Conservation (phyloP, 2,113 vertebrate genomes). For the Nothobranchius furzeri region DNA sequence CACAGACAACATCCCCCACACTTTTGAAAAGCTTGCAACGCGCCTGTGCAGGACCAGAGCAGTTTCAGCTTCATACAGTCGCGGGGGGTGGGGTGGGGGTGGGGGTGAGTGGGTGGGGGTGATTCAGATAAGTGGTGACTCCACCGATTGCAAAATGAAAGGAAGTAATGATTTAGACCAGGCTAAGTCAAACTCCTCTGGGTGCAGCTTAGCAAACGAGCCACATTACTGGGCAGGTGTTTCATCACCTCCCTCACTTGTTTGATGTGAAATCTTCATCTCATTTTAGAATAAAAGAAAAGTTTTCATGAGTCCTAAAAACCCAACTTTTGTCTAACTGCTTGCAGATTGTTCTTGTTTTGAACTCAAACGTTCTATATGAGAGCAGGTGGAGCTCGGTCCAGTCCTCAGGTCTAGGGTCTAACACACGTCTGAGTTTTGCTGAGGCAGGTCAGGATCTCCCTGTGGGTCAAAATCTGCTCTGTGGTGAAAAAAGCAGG, state of each 20-base stretch:
- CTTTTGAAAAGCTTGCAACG: too few relatives aligned
- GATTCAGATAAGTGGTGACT: not conserved
- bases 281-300: not conserved
- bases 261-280: not conserved
- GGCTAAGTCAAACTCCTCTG: not conserved
- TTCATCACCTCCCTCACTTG: slow-evolving; percentile 2
- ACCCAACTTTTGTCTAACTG: too few relatives aligned
- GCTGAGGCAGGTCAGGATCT: slow-evolving; percentile 39
- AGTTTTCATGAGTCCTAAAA: too few relatives aligned
- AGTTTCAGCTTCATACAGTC: too few relatives aligned
- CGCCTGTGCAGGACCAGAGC: too few relatives aligned
- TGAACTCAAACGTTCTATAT: too few relatives aligned
- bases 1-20: too few relatives aligned
- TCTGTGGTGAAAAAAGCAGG: not conserved
- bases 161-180: not conserved
- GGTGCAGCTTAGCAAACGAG: too few relatives aligned
- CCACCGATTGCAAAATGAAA: not conserved
- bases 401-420: not conserved
- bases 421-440: slow-evolving; percentile 4
- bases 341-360: too few relatives aligned
- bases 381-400: not conserved
- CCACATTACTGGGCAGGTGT: not conserved
- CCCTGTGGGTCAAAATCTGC: slow-evolving; percentile 22
- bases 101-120: too few relatives aligned
- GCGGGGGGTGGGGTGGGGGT: too few relatives aligned